phyloP scores from a whole-genome alignment of 2,113 vertebrate species.

The Austrofundulus limnaeus region DNA sequence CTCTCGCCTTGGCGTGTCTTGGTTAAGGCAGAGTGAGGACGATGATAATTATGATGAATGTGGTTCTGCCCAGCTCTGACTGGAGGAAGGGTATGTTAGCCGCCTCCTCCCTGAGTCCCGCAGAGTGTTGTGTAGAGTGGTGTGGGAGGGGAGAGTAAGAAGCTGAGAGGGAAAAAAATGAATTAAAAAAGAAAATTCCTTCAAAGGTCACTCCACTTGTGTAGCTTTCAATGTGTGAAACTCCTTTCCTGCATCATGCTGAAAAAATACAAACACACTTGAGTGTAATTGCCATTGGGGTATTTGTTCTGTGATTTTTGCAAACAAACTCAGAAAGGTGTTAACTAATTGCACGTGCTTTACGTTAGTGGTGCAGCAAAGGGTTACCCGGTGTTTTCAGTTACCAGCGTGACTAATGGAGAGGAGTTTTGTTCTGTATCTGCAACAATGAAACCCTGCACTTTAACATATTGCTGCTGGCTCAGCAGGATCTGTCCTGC shows the following conservation, averaged over 20 bases:
- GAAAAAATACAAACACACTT: neutral
- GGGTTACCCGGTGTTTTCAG: constrained; percentile 72
- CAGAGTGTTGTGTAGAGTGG: constrained; percentile 49
- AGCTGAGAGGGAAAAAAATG: neutral
- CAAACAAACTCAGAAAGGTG: constrained; percentile 23
- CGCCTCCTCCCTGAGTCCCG: constrained; percentile 61
- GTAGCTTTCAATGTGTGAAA: constrained; percentile 32
- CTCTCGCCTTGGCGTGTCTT: constrained; percentile 54
- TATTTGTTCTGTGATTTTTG: constrained; percentile 5
- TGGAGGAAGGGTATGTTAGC: constrained; percentile 60
- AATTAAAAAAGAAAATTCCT: constrained; percentile 45
- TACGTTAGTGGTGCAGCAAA: constrained; percentile 45
- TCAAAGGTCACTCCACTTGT: constrained; percentile 42
- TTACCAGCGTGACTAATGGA: constrained; percentile 80
- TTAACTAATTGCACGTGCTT: constrained; percentile 11
- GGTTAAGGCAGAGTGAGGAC: constrained; percentile 55
- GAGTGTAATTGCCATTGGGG: constrained; percentile 6
- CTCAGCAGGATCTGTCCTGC: constrained; percentile 77
- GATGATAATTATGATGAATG: constrained; percentile 65
- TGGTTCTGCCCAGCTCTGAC: constrained; percentile 52
- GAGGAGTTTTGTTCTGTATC: constrained; percentile 81
- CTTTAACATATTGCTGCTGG: constrained; percentile 79
- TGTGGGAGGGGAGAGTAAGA: constrained; percentile 48
- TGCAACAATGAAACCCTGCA: constrained; percentile 82
- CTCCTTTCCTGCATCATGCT: constrained; percentile 16